Evolutionary conservation across 2,797 vertebrate genomes (phyloP).

Genomic region (Coreius guichenoti): DNA sequence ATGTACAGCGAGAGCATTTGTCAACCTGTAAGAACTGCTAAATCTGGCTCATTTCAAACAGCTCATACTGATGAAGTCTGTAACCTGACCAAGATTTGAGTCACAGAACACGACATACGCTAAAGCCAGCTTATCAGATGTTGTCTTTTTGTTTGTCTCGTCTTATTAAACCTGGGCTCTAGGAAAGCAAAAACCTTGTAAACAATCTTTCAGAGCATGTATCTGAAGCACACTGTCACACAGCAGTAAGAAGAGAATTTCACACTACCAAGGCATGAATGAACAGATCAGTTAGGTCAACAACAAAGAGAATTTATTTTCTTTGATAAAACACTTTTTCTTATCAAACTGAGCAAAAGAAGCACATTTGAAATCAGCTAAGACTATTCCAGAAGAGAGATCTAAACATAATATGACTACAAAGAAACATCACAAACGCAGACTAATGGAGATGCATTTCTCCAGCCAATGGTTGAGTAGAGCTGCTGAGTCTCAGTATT

Average conservation of each 20-base stretch:
- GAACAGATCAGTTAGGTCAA: conserved; percentile 52
- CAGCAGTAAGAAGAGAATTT: conserved; percentile 58
- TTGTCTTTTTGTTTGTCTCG: conserved; percentile 74
- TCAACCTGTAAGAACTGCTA: conserved; percentile 36
- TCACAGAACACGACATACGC: conserved; percentile 65
- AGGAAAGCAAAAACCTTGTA: conserved; percentile 68
- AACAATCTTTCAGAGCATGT: conserved; percentile 72
- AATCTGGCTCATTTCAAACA: conserved; percentile 25
- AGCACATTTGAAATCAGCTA: background rate
- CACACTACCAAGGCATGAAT: conserved; percentile 49
- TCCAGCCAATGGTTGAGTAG: conserved; percentile 68
- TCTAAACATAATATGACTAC: background rate
- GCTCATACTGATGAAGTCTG: conserved; percentile 59
- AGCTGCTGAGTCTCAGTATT: conserved; percentile 77
- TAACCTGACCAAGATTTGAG: conserved; percentile 63
- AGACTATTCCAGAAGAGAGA: background rate
- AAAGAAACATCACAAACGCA: conserved; percentile 48
- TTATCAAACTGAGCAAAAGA: background rate
- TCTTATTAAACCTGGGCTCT: conserved; percentile 74
- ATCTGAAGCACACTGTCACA: conserved; percentile 63
- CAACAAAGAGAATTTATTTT: conserved; percentile 31
- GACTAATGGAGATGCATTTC: conserved; percentile 53
- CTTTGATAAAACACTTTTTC: background rate
- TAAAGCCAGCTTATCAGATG: conserved; percentile 74
- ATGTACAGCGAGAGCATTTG: conserved; percentile 20